Evolutionary conservation across 2,113 vertebrate species (phyloP).

Genomic region (Jacana jacana): DNA sequence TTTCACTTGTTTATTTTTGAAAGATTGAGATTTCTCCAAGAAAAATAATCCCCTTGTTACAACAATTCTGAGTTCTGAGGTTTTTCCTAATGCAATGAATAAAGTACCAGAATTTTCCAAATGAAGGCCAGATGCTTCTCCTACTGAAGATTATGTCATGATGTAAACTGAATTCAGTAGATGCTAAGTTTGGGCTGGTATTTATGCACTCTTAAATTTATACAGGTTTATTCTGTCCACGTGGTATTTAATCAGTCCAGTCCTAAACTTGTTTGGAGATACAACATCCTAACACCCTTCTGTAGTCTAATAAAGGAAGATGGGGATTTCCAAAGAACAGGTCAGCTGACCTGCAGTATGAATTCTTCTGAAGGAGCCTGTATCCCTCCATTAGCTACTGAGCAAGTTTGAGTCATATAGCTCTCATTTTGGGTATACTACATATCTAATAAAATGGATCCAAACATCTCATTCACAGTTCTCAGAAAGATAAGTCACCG

Average conservation of each 20-base stretch:
- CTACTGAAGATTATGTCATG: not conserved
- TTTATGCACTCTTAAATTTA: not conserved
- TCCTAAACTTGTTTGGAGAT: not conserved
- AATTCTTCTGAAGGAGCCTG: not conserved
- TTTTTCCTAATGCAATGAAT: not conserved
- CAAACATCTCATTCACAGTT: not conserved
- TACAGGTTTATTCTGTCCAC: not conserved
- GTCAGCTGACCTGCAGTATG: not conserved
- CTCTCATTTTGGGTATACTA: not conserved
- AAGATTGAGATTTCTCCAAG: not conserved
- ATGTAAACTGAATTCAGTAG: not conserved
- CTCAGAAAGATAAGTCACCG: not conserved
- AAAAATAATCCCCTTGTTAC: not conserved
- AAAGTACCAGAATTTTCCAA: not conserved
- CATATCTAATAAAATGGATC: not conserved
- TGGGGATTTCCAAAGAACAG: not conserved
- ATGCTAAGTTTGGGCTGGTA: not conserved
- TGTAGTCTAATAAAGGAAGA: not conserved
- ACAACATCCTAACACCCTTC: not conserved
- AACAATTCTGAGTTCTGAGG: not conserved
- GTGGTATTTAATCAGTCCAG: not conserved
- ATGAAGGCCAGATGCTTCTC: not conserved
- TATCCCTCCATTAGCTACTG: not conserved
- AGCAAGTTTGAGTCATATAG: not conserved
- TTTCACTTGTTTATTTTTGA: not conserved